Evolutionary conservation across 2,113 vertebrate genomes (phyloP), one percentile per base, ranked within the genome.

Genomic region (Cephalopholis sonnerati): DNA sequence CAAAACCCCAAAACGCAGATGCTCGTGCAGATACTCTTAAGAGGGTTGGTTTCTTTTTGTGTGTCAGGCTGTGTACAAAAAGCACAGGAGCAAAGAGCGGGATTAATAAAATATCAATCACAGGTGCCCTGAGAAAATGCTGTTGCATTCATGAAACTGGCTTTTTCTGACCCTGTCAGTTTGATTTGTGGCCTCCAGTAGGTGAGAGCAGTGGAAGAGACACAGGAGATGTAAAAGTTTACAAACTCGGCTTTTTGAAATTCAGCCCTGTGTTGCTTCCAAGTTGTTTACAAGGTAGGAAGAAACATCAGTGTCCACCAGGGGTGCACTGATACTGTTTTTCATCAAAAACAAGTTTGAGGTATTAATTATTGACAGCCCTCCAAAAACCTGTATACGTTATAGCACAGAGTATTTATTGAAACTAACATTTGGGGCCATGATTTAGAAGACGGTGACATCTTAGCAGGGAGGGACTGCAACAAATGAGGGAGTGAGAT

Each of bases 41-140:
- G 20, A 51, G 63, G 17, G 9, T 48, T 69, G 39, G 15, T 16
- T 55, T 55, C 22, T 55, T 18, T 25, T 4, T 62, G 44, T 81
- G 53, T 44, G 41, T 51, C 25, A 50, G 46, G 32, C 51, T 74
- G 65, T 25, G 12, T 25, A 51, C 10, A 64, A 53, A 70, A 72
- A 68, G 39, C 13, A 36, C 36, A 44, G 20, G 58, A 79, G 75
- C 32, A 76, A 83, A 89, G n/a, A 51, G 69, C 58, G 74, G 32
- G 50, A 86, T 88, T 76, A 82, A 90, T 86, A 82, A 85, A 84
- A 71, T 66, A 91, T 87, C 20, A 74, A 78, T 89, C 61, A 39
- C 62, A 67, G 79, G 63, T 78, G 61, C 64, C 12, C 15, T 32
- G 62, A 87, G 69, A 80, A 80, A 69, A 63, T 54, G 55, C 75